These are phyloP conservation scores for Macrobrachium nipponense DNA, from an alignment of 1,140 invertebrate species.

Conservation along the genomic window DNA sequence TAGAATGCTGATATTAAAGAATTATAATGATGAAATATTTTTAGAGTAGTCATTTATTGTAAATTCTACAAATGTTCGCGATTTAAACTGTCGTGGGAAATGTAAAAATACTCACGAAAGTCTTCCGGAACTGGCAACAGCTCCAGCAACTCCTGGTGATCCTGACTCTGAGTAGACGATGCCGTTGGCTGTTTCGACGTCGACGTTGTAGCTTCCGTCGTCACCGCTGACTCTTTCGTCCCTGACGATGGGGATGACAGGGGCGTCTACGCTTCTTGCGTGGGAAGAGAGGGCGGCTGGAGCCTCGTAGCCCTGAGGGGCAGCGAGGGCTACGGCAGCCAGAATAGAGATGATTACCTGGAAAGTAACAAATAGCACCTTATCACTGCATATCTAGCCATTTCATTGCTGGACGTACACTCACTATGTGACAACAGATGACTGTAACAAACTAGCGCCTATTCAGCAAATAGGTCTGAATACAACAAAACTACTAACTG, in stretches of 20 bases:
- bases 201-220: conserved; percentile 21
- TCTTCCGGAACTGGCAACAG: neutral
- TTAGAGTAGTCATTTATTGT: no score
- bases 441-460: no score
- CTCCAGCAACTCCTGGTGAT: neutral
- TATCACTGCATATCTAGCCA: no score
- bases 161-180: conserved; percentile 17
- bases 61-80: neutral
- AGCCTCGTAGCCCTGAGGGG: neutral
- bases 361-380: no score
- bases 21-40: no score
- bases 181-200: conserved; percentile 33
- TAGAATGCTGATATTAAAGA: no score
- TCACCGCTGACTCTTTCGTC: conserved; percentile 3
- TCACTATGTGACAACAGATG: no score
- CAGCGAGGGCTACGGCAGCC: neutral
- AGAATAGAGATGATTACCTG: neutral
- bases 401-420: no score
- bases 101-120: conserved; percentile 18
- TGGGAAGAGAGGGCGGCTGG: no score
- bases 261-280: neutral
- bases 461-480: no score
- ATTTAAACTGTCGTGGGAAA: no score
- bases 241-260: neutral
- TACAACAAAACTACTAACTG: no score